Evolutionary conservation across 2,888 invertebrate genomes (phyloP).

Genomic region (Drosophila multiciliata): DNA sequence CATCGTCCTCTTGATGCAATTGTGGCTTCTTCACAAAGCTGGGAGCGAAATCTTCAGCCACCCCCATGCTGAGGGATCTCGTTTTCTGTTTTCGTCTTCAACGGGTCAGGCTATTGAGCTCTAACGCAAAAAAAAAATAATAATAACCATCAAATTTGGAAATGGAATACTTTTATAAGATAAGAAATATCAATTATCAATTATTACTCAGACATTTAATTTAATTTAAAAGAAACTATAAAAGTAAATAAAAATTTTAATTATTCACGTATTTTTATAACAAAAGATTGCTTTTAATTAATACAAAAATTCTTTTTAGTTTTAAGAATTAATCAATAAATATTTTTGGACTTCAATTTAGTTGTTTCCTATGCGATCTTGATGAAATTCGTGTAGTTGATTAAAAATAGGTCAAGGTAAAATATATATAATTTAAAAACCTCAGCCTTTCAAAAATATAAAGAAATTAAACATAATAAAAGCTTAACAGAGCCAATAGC

Average conservation of each 20-base stretch:
- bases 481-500: not conserved
- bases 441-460: not conserved
- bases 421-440: not conserved
- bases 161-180: not conserved
- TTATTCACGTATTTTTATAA: too few species aligned
- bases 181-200: too few species aligned
- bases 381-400: not conserved
- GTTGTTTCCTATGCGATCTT: not conserved
- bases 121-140: constrained; percentile 21
- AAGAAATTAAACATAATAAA: not conserved
- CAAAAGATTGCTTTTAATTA: too few species aligned
- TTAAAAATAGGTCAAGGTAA: not conserved
- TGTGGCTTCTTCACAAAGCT: constrained; percentile 99
- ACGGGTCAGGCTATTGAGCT: constrained; percentile 56
- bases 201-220: too few species aligned
- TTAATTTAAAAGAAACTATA: too few species aligned
- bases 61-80: constrained; percentile 83
- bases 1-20: constrained; percentile 97
- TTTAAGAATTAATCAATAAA: not conserved
- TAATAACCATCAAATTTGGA: not conserved
- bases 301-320: too few species aligned
- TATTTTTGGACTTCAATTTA: not conserved
- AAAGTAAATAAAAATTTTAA: too few species aligned
- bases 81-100: constrained; percentile 45
- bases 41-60: constrained; percentile 96